A percentile compares a stretch with the other conserved stretches of the same genome.
These are phyloP conservation scores for Chiloscyllium plagiosum DNA, from an alignment of 2,113 vertebrate genomes.

Conservation along the genomic window DNA sequence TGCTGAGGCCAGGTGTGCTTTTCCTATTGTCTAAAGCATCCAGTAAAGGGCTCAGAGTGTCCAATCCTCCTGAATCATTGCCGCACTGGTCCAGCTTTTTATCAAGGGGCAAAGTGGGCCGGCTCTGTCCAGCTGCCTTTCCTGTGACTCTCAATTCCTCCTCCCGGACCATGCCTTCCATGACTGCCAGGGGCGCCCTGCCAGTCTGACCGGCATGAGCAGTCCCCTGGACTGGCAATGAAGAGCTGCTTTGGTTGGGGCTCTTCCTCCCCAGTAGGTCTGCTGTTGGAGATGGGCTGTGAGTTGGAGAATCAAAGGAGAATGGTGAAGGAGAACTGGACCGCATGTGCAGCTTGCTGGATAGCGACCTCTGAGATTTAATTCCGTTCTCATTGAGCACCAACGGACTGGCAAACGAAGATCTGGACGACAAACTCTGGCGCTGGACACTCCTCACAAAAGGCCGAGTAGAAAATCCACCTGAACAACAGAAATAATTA, in stretches of 20 bases:
- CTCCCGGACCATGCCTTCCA: constrained; percentile 73
- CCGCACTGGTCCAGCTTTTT: constrained; percentile 51
- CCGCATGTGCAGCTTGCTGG: constrained; percentile 85
- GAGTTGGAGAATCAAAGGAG: constrained; percentile 80
- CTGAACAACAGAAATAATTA: constrained; percentile 49
- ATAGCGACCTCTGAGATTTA: constrained; percentile 84
- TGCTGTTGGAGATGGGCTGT: constrained; percentile 72
- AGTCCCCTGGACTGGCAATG: constrained; percentile 78
- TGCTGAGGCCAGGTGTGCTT: constrained; percentile 40
- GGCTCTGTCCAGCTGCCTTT: constrained; percentile 49
- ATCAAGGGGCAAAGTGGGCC: constrained; percentile 51
- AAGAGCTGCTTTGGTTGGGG: constrained; percentile 54
- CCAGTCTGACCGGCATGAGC: constrained; percentile 78
- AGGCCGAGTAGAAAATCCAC: constrained; percentile 89
- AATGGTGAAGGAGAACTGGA: constrained; percentile 86
- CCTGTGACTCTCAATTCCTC: constrained; percentile 46
- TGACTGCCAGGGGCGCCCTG: constrained; percentile 79
- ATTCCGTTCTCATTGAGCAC: constrained; percentile 75
- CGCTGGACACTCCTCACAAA: constrained; percentile 93
- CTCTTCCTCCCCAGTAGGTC: constrained; percentile 69
- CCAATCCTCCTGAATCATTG: constrained; percentile 60
- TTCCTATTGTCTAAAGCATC: constrained; percentile 82
- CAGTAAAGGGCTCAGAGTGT: constrained; percentile 57
- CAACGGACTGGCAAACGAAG: constrained; percentile 86
- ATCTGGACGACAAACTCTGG: constrained; percentile 84